Base-by-base conservation (phyloP, 2,113 vertebrate species). In the Orycteropus afer region DNA sequence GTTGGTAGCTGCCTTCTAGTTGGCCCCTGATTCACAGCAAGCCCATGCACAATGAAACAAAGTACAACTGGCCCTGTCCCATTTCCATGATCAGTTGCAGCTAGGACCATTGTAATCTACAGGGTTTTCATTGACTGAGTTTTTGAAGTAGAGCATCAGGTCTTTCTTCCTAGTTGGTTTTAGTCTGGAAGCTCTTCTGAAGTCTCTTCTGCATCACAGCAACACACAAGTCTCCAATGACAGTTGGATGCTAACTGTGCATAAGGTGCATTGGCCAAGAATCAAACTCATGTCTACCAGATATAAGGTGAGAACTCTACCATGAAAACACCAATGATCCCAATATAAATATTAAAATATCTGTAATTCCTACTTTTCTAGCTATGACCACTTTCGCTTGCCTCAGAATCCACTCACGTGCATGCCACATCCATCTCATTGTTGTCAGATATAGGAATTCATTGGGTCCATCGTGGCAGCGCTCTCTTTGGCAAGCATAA, bases 361-460 rank as follows among this genome's bases (percentile, higher is more conserved):
- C 11, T 59, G 37, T 13, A 76, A 71, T 89, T 88, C 87, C 37
- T 79, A 22, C 51, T 91, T 96, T 59, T 94, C 9, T 93, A 20
- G 29, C 25, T 59, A 18, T 29, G 5, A 18, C 7, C 40, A 53
- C 76, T 89, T 71, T 49, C 82, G 22, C n/a, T 91, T 22, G 27
- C 51, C 71, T 87, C 1, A 17, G 7, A 91, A 96, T 88, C 25
- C 42, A 32, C 42, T 73, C 34, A 1, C 61, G 32, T 11, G 29
- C 74, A 29, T 77, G 63, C 47, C 34, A 47, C 8, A 69, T n/a
- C 20, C 5, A 22, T 17, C n/a, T 6, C 32, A 18, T 92, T 34
- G 51, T 80, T 80, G 63, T 53, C 11, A 82, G 20, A 40, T 34
- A 22, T 6, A 71, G 1, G 37, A 40, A 80, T 32, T 63, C n/a